These are phyloP conservation scores for Etheostoma perlongum DNA, from an alignment of 2,797 vertebrate species.

Conservation along the genomic window DNA sequence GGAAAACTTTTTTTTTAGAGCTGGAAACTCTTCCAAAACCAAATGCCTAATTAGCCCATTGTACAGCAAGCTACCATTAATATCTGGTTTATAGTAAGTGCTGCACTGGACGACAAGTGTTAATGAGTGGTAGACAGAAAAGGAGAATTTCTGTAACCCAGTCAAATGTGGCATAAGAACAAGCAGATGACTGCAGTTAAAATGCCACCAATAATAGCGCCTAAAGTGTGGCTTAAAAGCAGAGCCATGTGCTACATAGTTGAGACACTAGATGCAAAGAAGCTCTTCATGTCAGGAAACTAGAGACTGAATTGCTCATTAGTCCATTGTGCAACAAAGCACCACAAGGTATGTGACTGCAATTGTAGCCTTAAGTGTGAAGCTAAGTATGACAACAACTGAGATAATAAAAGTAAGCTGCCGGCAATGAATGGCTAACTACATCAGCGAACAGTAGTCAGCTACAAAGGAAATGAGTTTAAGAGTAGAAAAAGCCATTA, in stretches of 20 bases:
- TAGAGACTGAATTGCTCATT: slow-evolving; percentile 63
- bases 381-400: slow-evolving; percentile 56
- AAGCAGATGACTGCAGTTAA: slow-evolving; percentile 40
- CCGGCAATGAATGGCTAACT: slow-evolving; percentile 55
- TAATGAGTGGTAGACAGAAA: slow-evolving; percentile 13
- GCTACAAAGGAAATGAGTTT: slow-evolving; percentile 62
- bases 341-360: slow-evolving; percentile 56
- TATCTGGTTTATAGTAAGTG: slow-evolving; percentile 52
- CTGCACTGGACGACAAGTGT: slow-evolving; percentile 31
- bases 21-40: slow-evolving; percentile 49
- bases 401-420: slow-evolving; percentile 65
- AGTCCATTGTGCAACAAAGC: slow-evolving; percentile 61
- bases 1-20: slow-evolving; percentile 56
- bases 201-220: slow-evolving; percentile 28
- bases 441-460: slow-evolving; percentile 43
- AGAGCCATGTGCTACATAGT: slow-evolving; percentile 16
- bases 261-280: slow-evolving; percentile 18
- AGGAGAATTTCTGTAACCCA: slow-evolving; percentile 29
- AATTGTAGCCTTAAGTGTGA: slow-evolving; percentile 68
- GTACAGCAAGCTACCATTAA: slow-evolving; percentile 39
- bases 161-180: slow-evolving; percentile 12
- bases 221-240: slow-evolving; percentile 43
- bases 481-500: slow-evolving; percentile 50
- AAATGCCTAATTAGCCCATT: slow-evolving; percentile 66
- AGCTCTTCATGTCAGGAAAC: slow-evolving; percentile 48